phyloP scores from a whole-genome alignment of 2,797 vertebrate species.

The Sarcophilus harrisii region DNA sequence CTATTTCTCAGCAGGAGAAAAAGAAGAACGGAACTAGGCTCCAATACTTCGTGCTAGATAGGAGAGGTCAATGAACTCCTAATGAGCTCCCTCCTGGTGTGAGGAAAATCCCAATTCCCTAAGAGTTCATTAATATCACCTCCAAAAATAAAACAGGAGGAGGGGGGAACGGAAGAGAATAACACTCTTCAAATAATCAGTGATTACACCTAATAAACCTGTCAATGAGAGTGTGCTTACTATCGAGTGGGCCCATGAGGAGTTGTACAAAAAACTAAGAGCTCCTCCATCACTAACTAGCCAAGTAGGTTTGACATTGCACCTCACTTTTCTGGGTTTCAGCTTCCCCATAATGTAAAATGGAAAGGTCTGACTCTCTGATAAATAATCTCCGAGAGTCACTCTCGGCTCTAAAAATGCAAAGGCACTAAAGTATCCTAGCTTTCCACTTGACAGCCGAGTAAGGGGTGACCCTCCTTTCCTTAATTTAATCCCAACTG shows the following conservation, averaged over 20 bases:
- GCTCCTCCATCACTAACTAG: slow-evolving; percentile 22
- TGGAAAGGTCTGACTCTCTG: background rate
- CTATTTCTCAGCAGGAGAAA: slow-evolving; percentile 13
- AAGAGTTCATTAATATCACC: slow-evolving; percentile 8
- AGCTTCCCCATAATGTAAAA: background rate
- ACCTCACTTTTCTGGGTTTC: background rate
- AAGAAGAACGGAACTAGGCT: slow-evolving; percentile 12
- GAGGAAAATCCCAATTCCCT: slow-evolving; percentile 15
- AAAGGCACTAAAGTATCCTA: background rate
- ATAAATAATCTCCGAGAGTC: background rate
- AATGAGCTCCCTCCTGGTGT: background rate
- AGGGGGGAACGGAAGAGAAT: background rate
- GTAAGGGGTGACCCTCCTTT: background rate
- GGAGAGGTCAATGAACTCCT: background rate
- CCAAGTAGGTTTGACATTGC: background rate
- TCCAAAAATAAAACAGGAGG: background rate
- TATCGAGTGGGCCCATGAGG: background rate
- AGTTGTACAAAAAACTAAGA: background rate
- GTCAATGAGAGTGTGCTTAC: background rate
- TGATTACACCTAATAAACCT: slow-evolving; percentile 14
- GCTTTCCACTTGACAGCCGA: background rate
- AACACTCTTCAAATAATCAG: background rate
- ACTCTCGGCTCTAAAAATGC: background rate
- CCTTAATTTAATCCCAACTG: background rate
- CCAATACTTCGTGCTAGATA: slow-evolving; percentile 2